phyloP scores from a whole-genome alignment of 2,888 invertebrate species.

The Scaptomyza caliginosa region DNA sequence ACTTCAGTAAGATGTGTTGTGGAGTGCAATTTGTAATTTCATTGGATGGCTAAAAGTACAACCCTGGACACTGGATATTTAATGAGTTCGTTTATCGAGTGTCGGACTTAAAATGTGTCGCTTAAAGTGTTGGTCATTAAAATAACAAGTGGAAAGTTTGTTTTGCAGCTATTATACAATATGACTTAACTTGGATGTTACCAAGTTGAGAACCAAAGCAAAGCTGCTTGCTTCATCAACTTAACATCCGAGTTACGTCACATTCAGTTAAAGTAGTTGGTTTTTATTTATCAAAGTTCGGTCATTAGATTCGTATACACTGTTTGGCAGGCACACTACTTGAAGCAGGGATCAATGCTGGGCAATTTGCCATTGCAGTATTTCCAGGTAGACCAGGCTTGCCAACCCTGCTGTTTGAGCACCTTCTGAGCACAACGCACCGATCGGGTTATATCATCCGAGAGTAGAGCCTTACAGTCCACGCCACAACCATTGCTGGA shows the following conservation, averaged over 20 bases:
- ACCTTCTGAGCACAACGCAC: conserved; percentile 70
- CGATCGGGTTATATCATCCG: conserved; percentile 66
- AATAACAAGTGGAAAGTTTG: conserved; percentile 39
- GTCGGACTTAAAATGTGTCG: conserved; percentile 22
- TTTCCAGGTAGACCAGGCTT: conserved; percentile 75
- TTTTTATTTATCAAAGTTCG: neutral
- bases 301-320: neutral
- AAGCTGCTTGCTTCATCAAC: neutral
- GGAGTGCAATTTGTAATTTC: conserved; percentile 39
- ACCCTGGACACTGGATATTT: conserved; percentile 17
- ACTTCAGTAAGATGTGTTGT: neutral
- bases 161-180: conserved; percentile 34
- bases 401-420: conserved; percentile 66
- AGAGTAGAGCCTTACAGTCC: conserved; percentile 60
- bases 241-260: neutral
- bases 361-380: conserved; percentile 61
- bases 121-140: conserved; percentile 50
- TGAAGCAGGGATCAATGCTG: conserved; percentile 62
- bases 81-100: conserved; percentile 48
- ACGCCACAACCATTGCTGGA: conserved; percentile 69
- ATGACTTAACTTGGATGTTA: neutral
- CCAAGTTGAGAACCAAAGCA: neutral
- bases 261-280: neutral
- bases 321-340: no score
- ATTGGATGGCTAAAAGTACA: conserved; percentile 14